Conservation (phyloP, 2,888 invertebrate species). For the Aelia acuminata region DNA sequence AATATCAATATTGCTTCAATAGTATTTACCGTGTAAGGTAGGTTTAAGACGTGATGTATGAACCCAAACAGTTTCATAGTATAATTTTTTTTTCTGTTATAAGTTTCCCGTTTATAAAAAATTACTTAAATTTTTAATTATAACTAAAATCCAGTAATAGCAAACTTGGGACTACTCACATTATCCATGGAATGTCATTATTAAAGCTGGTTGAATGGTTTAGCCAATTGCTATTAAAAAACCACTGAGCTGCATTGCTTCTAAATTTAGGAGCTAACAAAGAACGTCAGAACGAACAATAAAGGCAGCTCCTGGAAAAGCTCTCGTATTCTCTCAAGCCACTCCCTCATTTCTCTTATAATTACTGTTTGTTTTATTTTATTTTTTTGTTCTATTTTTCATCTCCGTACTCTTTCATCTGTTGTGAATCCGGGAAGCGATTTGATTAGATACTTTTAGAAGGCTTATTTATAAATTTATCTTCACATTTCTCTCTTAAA, state of each 20-base stretch:
- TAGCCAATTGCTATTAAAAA: neutral
- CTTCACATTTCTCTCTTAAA: neutral
- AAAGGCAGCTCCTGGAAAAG: neutral
- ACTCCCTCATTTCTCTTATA: slow-evolving; percentile 14
- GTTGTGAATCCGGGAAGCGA: neutral
- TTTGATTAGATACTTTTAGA: neutral
- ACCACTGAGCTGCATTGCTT: neutral
- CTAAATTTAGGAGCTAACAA: slow-evolving; percentile 1
- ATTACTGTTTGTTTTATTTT: slow-evolving; percentile 27
- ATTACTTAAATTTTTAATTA: no score
- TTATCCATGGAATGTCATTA: no score
- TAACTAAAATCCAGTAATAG: no score
- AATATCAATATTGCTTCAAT: no score
- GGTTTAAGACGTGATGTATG: no score
- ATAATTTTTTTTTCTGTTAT: no score
- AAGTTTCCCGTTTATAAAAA: no score
- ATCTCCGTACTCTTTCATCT: neutral
- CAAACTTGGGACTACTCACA: neutral
- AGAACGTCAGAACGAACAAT: slow-evolving; percentile 20
- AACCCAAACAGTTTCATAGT: no score
- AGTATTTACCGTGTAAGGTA: no score
- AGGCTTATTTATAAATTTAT: neutral
- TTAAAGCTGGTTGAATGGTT: neutral
- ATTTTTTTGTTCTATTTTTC: neutral
- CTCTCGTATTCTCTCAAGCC: neutral